These are phyloP conservation scores for Plusia festucae DNA, from an alignment of 2,888 invertebrate genomes.

Conservation along the genomic window DNA sequence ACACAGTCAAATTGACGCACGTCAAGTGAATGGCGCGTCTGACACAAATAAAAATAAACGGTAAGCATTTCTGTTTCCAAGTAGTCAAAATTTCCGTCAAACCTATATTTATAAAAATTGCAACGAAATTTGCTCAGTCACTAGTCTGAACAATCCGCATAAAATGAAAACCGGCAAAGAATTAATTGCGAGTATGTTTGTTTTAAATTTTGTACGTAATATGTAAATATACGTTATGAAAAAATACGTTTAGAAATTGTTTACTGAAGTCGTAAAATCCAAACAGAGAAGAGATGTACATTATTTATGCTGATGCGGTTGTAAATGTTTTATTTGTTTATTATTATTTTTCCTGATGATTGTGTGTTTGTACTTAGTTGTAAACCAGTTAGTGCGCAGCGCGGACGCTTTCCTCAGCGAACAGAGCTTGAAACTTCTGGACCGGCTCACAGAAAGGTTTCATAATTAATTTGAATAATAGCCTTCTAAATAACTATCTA, in stretches of 20 bases:
- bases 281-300: not conserved
- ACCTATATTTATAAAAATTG: slow-evolving; percentile 5
- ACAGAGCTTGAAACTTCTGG: slow-evolving; percentile 7
- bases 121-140: slow-evolving; percentile 15
- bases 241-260: not conserved
- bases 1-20: slow-evolving; percentile 74
- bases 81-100: not conserved
- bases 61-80: slow-evolving; percentile 66
- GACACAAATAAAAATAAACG: slow-evolving; percentile 68
- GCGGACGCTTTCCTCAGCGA: slow-evolving; percentile 15
- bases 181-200: slow-evolving; percentile 19
- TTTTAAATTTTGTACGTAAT: not conserved
- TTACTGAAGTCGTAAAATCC: not conserved
- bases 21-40: slow-evolving; percentile 80
- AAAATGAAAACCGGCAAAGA: slow-evolving; percentile 23
- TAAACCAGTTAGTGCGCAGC: slow-evolving; percentile 14
- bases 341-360: slow-evolving; percentile 18
- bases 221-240: not conserved
- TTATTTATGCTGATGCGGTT: not conserved
- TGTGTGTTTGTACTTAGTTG: slow-evolving; percentile 32
- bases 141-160: not conserved
- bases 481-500: not conserved
- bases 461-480: not conserved
- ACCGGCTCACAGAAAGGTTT: slow-evolving; percentile 19
- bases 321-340: not conserved